Percentiles rank a stretch among this genome's conserved stretches.
Conservation (phyloP, 2,113 vertebrate genomes). For the Periophthalmodon schlosseri region DNA sequence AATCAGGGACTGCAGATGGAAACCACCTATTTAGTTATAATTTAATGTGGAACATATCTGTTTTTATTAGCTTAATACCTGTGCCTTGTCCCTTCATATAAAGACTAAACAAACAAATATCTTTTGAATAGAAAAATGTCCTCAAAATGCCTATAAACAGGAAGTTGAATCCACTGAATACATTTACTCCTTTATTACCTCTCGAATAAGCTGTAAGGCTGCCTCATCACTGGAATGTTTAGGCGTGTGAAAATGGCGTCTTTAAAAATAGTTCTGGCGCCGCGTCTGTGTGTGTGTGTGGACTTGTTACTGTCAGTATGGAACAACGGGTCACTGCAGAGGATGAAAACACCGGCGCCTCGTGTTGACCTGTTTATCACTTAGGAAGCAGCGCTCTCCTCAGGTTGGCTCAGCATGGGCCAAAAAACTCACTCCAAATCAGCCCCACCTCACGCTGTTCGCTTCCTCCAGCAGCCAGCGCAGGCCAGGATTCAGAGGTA, state of each 20-base stretch:
- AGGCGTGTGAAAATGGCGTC: conserved; percentile 1
- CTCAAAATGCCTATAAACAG: too few species aligned
- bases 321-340: conserved; percentile 37
- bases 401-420: conserved; percentile 44
- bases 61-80: too few species aligned
- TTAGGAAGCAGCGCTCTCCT: conserved; percentile 48
- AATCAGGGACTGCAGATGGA: too few species aligned
- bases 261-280: not conserved
- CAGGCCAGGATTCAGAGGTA: conserved; percentile 46
- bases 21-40: too few species aligned
- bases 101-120: too few species aligned
- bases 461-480: conserved; percentile 15
- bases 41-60: too few species aligned
- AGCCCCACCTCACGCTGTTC: conserved; percentile 35
- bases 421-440: conserved; percentile 30
- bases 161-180: not conserved
- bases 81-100: too few species aligned
- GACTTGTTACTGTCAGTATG: conserved; percentile 15
- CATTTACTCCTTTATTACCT: not conserved
- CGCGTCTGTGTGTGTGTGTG: conserved; percentile 21
- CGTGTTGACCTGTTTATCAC: conserved; percentile 69
- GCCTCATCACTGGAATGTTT: not conserved
- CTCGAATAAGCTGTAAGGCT: not conserved
- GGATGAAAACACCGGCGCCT: conserved; percentile 50
- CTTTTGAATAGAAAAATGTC: too few species aligned